Evolutionary conservation across 1,140 invertebrate genomes (phyloP).

Genomic region (Rhopalosiphum maidis): DNA sequence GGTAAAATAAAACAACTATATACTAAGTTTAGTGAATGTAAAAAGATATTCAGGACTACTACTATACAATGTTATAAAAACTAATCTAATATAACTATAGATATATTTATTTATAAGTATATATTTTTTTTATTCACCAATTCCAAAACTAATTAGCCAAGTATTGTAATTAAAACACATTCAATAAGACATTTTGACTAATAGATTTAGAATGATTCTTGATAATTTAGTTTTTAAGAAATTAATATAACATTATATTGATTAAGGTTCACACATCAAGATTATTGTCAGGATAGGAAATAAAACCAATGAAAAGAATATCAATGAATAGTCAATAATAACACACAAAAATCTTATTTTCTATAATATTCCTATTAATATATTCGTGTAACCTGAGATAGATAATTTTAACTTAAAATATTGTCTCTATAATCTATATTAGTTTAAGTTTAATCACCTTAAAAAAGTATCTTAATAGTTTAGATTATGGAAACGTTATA

Average conservation of each 20-base stretch:
- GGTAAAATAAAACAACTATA: constrained; percentile 30
- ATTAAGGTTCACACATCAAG: neutral
- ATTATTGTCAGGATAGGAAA: neutral
- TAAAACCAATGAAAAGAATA: neutral
- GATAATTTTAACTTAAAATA: neutral
- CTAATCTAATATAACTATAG: neutral
- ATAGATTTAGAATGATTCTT: neutral
- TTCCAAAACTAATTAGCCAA: no score
- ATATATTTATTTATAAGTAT: neutral
- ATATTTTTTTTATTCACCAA: neutral
- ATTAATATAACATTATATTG: neutral
- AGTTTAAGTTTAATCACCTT: neutral
- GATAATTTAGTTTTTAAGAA: neutral
- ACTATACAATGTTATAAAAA: neutral
- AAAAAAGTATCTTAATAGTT: neutral
- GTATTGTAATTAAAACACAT: neutral
- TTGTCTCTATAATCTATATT: neutral
- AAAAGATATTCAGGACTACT: neutral
- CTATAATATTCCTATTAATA: neutral
- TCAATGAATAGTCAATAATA: neutral
- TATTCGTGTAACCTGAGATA: neutral
- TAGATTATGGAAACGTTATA: no score
- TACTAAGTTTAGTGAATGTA: neutral
- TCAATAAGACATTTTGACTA: neutral
- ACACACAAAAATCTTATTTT: neutral